These are phyloP conservation scores for Cryptocheilus praepositus DNA, from an alignment of 2,888 invertebrate genomes.

Conservation along the genomic window DNA sequence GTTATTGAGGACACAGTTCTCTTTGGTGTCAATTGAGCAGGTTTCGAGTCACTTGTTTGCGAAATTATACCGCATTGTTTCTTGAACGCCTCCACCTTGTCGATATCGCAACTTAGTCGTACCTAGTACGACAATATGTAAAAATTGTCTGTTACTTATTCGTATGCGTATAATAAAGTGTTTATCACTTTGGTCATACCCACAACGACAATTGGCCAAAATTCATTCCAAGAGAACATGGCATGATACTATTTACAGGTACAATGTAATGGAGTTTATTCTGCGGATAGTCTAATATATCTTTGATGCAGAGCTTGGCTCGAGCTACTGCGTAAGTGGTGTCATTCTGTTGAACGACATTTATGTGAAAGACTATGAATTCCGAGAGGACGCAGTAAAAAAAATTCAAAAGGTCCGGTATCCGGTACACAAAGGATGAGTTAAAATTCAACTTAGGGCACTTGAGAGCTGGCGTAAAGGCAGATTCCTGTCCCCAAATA, in stretches of 20 bases:
- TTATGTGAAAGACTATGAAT: slow-evolving; percentile 55
- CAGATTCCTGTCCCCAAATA: slow-evolving; percentile 57
- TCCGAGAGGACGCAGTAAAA: slow-evolving; percentile 54
- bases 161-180: background rate
- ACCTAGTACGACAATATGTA: slow-evolving; percentile 61
- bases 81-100: slow-evolving; percentile 57
- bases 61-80: slow-evolving; percentile 31
- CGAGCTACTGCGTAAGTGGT: slow-evolving; percentile 49
- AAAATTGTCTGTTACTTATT: background rate
- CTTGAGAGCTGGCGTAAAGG: slow-evolving; percentile 50
- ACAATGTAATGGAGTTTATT: slow-evolving; percentile 63
- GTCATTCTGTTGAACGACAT: slow-evolving; percentile 43
- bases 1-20: no score
- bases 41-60: no score
- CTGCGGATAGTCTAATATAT: slow-evolving; percentile 66
- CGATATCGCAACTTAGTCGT: slow-evolving; percentile 60
- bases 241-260: slow-evolving; percentile 53
- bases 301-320: slow-evolving; percentile 59
- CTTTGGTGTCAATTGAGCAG: no score
- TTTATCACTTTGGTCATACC: slow-evolving; percentile 37
- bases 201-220: slow-evolving; percentile 66
- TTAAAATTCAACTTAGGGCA: slow-evolving; percentile 63
- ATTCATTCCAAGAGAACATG: slow-evolving; percentile 41
- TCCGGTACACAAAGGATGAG: slow-evolving; percentile 61
- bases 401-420: slow-evolving; percentile 58